Evolutionary conservation across 2,797 vertebrate species (phyloP).

Genomic region (Schizopygopsis pylzovi): DNA sequence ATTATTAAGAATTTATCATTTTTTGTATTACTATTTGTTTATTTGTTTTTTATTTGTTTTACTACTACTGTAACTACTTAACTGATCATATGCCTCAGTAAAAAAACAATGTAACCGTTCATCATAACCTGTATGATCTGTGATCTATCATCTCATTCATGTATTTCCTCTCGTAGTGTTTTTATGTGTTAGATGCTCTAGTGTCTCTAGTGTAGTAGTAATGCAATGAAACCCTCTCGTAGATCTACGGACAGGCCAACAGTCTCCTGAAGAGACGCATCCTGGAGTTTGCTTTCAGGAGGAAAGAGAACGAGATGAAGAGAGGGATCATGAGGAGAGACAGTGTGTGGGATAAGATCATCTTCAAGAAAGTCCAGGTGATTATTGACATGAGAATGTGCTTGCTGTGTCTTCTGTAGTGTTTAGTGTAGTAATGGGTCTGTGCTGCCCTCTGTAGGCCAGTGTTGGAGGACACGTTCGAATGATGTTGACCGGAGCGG

Average conservation of each 20-base stretch:
- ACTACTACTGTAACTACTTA: too few species aligned
- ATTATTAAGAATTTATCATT: background rate
- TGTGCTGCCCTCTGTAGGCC: conserved; percentile 78
- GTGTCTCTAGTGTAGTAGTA: conserved; percentile 1
- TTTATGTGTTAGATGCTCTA: background rate
- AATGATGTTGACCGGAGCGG: conserved; percentile 93
- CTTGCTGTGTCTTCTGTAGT: background rate
- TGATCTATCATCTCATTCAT: background rate
- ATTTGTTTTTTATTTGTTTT: too few species aligned
- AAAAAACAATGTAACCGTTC: background rate
- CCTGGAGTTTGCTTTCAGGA: conserved; percentile 89
- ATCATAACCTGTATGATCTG: background rate
- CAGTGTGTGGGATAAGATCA: conserved; percentile 95
- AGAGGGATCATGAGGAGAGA: conserved; percentile 89
- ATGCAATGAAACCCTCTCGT: background rate
- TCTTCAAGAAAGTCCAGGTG: conserved; percentile 98
- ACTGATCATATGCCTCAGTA: background rate
- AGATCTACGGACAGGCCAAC: conserved; percentile 94
- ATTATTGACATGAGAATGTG: background rate
- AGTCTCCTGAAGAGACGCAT: conserved; percentile 89
- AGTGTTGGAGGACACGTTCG: conserved; percentile 90
- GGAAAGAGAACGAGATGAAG: conserved; percentile 92
- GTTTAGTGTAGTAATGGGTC: conserved; percentile 59
- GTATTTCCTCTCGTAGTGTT: background rate
- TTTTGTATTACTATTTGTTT: background rate